Base-by-base conservation (phyloP, 2,888 invertebrate species). In the Cerceris ruficornis region DNA sequence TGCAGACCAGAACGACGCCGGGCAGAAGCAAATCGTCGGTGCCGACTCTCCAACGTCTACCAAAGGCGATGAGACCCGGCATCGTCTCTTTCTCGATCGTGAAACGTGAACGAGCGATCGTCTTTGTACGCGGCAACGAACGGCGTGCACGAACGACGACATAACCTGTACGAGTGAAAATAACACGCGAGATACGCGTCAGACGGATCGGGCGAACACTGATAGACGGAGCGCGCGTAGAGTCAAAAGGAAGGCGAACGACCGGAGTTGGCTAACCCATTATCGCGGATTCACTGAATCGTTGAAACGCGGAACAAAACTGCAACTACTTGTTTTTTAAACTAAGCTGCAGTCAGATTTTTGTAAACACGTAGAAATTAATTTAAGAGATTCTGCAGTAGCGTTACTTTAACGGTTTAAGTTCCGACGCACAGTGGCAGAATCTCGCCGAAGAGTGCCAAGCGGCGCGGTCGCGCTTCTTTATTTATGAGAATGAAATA, bases 11-110 rank as follows among this genome's bases (percentile, higher is more conserved):
- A 89, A 95, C 94, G 82, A 95, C 94, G 75, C 95, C 96, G n/a
- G 97, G 97, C 62, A 97, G 95, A 75, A 96, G 95, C 82, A 97
- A 93, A 93, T 97, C 97, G 93, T 97, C 97, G 81, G 96, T 97
- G 79, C 96, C 97, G 66, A 96, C 95, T 86, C 95, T 95, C 97
- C 97, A 97, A 84, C 97, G 94, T 88, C 97, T 94, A 87, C 96
- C 94, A 92, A 97, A 97, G 75, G 96, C 96, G 82, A 97, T 95
- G 86, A 97, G 94, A 83, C 97, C 96, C 79, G 97, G 97, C 97
- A 97, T 97, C 6, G 7, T 65, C 67, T 9, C 13, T n/a, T 11
- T 52, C 14, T 39, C 9, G 52, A 14, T 54, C 68, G 13, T 17
- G 52, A 54, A n/a, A 49, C 42, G 57, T 67, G 59, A 14, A 39